Percentiles rank a stretch among this genome's conserved stretches.
phyloP scores from a whole-genome alignment of 2,888 invertebrate genomes.

The Luperina testacea region DNA sequence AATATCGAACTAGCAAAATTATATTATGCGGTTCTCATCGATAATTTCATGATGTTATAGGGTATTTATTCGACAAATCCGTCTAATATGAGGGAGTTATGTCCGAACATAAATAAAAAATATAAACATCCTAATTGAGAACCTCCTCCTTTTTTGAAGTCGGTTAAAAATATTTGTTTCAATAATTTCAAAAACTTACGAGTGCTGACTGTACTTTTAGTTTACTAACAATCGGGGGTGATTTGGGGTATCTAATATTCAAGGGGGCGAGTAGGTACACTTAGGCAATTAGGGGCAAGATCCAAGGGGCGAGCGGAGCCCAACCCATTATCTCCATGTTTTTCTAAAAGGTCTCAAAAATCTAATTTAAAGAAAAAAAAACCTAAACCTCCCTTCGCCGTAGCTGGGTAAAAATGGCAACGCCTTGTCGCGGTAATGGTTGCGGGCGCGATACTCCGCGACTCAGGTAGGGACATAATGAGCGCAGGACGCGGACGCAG shows the following conservation, averaged over 20 bases:
- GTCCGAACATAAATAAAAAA: too few relatives aligned
- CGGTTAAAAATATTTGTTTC: too few relatives aligned
- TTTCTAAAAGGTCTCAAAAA: neutral
- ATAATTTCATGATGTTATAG: neutral
- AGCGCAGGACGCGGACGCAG: slow-evolving; percentile 67
- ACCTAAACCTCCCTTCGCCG: slow-evolving; percentile 16
- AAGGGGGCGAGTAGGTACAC: too few relatives aligned
- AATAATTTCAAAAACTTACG: too few relatives aligned
- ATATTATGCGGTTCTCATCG: neutral
- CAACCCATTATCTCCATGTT: neutral
- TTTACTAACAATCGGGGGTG: too few relatives aligned
- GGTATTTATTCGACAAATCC: neutral
- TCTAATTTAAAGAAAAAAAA: slow-evolving; percentile 2
- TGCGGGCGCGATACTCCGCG: slow-evolving; percentile 57
- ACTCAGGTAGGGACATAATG: slow-evolving; percentile 77
- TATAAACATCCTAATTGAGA: too few relatives aligned
- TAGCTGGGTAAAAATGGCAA: slow-evolving; percentile 47
- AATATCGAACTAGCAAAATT: neutral
- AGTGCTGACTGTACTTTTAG: too few relatives aligned
- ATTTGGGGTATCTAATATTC: too few relatives aligned
- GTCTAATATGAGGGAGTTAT: too few relatives aligned
- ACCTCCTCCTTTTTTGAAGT: too few relatives aligned
- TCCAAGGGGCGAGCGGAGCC: too few relatives aligned
- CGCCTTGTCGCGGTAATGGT: slow-evolving; percentile 52
- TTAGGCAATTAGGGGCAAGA: too few relatives aligned